Evolutionary conservation across 2,113 vertebrate genomes (phyloP).

Genomic region (Anthoscopus minutus): DNA sequence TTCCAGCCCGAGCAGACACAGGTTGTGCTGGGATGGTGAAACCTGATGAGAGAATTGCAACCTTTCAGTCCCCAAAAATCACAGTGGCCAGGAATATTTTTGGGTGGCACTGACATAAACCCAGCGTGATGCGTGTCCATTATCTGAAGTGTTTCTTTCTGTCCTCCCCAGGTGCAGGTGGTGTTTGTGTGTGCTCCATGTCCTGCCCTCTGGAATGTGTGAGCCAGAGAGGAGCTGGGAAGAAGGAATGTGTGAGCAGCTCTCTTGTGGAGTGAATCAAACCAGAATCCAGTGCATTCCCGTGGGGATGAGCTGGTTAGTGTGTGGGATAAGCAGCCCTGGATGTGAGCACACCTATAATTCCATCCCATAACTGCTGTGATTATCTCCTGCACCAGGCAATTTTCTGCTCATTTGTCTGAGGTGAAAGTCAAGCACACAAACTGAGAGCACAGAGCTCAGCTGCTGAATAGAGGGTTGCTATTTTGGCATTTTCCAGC

Average conservation of each 20-base stretch:
- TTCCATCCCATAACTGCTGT: neutral
- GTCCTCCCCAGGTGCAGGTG: neutral
- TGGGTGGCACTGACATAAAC: neutral
- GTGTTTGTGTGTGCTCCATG: accelerated
- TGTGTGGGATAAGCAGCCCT: neutral
- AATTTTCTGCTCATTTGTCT: neutral
- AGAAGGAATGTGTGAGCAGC: neutral
- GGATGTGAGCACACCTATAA: neutral
- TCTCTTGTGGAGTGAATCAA: neutral
- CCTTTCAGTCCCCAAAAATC: neutral
- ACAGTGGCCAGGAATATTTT: neutral
- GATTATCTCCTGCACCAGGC: neutral
- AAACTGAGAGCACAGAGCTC: neutral
- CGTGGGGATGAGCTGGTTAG: accelerated
- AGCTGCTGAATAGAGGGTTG: neutral
- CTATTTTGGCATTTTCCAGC: neutral
- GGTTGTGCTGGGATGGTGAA: neutral
- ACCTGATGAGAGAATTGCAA: neutral
- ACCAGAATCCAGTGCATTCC: neutral
- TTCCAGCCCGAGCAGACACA: neutral
- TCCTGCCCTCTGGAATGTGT: neutral
- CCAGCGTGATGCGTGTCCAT: neutral
- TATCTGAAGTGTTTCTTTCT: neutral
- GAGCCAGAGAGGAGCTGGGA: neutral
- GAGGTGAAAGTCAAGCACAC: neutral